Evolutionary conservation across 2,888 invertebrate species (phyloP).

Genomic region (Alcis repandata): DNA sequence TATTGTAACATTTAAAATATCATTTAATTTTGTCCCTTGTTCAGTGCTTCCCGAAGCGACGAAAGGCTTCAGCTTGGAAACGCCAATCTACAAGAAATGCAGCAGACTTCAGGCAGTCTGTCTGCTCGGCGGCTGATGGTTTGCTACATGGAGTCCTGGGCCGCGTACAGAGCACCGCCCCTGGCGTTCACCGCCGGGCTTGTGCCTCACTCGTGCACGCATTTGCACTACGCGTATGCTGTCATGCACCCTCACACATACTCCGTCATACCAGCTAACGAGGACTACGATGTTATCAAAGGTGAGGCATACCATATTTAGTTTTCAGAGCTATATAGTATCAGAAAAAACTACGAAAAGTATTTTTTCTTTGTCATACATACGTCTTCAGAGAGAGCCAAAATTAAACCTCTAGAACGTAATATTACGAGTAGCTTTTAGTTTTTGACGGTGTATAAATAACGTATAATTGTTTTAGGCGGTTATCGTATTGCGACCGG

Average conservation of each 20-base stretch:
- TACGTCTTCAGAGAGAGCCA: background rate
- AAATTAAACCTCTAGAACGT: too few relatives aligned
- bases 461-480: slow-evolving; percentile 73
- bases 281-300: slow-evolving; percentile 90
- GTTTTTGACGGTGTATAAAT: background rate
- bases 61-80: slow-evolving; percentile 78
- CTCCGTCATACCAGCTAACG: slow-evolving; percentile 88
- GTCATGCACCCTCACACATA: slow-evolving; percentile 89
- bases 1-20: background rate
- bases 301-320: slow-evolving; percentile 71
- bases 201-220: slow-evolving; percentile 90
- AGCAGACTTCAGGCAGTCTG: slow-evolving; percentile 67
- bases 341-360: background rate
- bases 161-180: slow-evolving; percentile 89
- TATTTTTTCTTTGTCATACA: background rate
- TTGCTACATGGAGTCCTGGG: slow-evolving; percentile 90
- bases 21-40: slow-evolving; percentile 33
- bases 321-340: background rate
- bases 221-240: slow-evolving; percentile 91
- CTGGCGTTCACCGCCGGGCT: slow-evolving; percentile 88
- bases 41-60: slow-evolving; percentile 66
- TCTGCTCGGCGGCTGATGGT: slow-evolving; percentile 82
- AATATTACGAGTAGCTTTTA: too few relatives aligned
- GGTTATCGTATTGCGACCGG: slow-evolving; percentile 91
- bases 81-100: slow-evolving; percentile 81